Evolutionary conservation across 2,888 invertebrate genomes (phyloP), one percentile per base, ranked within the genome.

Genomic region (Pyrgus malvae): DNA sequence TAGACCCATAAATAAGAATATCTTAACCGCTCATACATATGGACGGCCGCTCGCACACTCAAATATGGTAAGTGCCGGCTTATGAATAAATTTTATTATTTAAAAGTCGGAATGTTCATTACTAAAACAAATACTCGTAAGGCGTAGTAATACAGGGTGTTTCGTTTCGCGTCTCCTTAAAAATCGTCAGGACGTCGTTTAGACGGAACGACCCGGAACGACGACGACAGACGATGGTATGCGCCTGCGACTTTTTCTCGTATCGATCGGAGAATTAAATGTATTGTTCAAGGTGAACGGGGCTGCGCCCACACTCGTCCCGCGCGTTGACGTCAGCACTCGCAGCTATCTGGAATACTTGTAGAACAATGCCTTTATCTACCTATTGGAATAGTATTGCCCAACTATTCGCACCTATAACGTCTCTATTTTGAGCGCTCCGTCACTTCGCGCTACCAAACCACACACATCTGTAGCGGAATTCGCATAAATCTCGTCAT

Each of bases 71-170:
- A 87, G 89, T 86, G 83, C 82, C 78, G 82, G 81, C 83, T 87
- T 90, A 88, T 90, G 90, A 89, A 90, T 90, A 88, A 77, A 88
- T 87, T 89, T 88, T 89, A 87, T 88, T 88, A 88, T 88, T 89
- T 89, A 87, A 90, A 88, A 89, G 84, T 83, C 80, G 79, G 85
- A 83, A 87, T 85, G 89, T 90, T 89, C 87, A 89, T 90, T 90
- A 90, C 90, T 89, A 90, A 90, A 90, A 90, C 89, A 89, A 90
- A 90, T 88, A 89, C 81, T 81, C 84, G 87, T 85, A 81, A 72
- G 73, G 67, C 82, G 84, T 88, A 88, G 89, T 88, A 86, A 76
- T 80, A 88, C 86, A 90, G 89, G 88, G 68, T 89, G 88, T 66
- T 82, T 71, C 74, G 55, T 64, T 72, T 71, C 60, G 51, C 16